A percentile compares a stretch with the other conserved stretches of the same genome.
These are phyloP conservation scores for Oophaga pumilio DNA, from an alignment of 2,113 vertebrate genomes.

Conservation along the genomic window DNA sequence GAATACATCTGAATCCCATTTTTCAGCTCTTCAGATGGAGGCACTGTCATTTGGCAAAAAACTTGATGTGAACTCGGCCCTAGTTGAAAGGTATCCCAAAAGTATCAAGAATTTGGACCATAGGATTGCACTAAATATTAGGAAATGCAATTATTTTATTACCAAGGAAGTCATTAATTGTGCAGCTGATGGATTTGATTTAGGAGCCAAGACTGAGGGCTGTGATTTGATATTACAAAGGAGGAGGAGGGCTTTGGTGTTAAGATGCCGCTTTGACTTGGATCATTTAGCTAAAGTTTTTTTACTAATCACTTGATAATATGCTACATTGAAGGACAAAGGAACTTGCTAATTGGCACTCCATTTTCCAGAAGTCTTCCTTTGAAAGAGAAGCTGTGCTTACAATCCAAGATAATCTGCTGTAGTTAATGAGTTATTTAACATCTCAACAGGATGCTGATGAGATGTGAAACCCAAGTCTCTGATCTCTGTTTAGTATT, in stretches of 20 bases:
- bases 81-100: too few species aligned
- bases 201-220: not conserved
- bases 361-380: constrained; percentile 19
- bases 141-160: too few species aligned
- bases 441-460: constrained; percentile 45
- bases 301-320: constrained; percentile 14
- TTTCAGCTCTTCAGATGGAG: too few species aligned
- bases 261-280: not conserved
- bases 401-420: constrained; percentile 53
- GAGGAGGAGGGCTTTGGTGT: not conserved
- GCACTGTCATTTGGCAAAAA: too few species aligned
- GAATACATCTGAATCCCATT: too few species aligned
- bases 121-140: too few species aligned
- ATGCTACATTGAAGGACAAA: constrained; percentile 46
- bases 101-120: too few species aligned
- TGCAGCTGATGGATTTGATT: not conserved
- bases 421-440: constrained; percentile 56
- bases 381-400: constrained; percentile 17
- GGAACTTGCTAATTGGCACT: constrained; percentile 26
- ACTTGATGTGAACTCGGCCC: too few species aligned
- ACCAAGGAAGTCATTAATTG: not conserved
- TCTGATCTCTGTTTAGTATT: not conserved
- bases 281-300: constrained; percentile 46
- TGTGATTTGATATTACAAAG: not conserved
- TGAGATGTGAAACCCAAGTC: not conserved